Conservation (phyloP, 92 coral and sea anemone species). For the Blastomussa wellsi region DNA sequence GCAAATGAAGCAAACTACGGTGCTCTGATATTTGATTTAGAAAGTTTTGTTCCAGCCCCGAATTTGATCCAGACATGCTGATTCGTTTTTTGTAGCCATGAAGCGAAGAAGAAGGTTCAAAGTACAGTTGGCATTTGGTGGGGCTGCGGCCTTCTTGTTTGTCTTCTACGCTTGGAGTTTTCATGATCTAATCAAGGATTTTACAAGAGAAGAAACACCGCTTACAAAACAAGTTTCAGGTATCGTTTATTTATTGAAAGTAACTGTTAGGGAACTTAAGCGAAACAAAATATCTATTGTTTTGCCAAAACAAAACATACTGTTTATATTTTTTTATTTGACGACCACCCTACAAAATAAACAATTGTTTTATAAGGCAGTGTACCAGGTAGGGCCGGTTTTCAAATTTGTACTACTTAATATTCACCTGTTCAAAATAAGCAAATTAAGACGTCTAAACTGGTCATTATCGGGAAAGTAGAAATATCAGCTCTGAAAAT, state of each 20-base stretch:
- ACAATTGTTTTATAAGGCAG: background rate
- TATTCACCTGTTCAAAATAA: background rate
- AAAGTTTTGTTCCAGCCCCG: background rate
- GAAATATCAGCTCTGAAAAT: background rate
- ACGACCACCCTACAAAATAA: background rate
- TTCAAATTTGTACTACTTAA: background rate
- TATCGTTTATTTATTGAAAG: background rate
- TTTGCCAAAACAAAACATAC: background rate
- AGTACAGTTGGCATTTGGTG: slow-evolving; percentile 23
- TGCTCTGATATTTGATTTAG: background rate
- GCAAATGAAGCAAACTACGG: slow-evolving; percentile 17
- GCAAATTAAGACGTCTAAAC: background rate
- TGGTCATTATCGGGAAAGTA: background rate
- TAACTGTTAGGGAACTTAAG: slow-evolving; percentile 1
- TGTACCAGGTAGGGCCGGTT: background rate
- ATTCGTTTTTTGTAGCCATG: slow-evolving; percentile 14
- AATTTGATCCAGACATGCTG: slow-evolving; percentile 8
- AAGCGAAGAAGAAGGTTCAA: slow-evolving; percentile 25
- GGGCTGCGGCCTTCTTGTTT: slow-evolving; percentile 1
- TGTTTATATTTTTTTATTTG: background rate
- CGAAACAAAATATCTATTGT: background rate
- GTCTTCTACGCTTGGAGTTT: slow-evolving; percentile 23
- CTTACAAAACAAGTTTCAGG: slow-evolving; percentile 27
- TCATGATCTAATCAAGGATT: slow-evolving; percentile 20
- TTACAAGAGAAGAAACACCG: background rate